Conservation (phyloP, 1,140 invertebrate genomes). For the Hycleus phaleratus region DNA sequence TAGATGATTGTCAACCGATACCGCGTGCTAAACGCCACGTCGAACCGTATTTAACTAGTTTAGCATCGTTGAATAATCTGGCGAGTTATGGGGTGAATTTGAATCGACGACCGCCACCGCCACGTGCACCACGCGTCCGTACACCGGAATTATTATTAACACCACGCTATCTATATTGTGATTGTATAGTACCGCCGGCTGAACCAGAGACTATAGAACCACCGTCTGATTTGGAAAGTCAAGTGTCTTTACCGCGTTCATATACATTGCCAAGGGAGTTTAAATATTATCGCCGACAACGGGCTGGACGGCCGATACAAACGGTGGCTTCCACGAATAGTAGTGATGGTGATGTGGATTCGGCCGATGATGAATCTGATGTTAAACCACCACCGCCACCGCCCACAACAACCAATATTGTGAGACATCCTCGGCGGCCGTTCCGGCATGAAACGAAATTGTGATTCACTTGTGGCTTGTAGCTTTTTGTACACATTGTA, state of each 20-base stretch:
- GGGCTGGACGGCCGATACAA: conserved; percentile 43
- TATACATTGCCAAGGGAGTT: conserved; percentile 79
- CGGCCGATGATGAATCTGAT: conserved; percentile 53
- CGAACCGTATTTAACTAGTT: conserved; percentile 39
- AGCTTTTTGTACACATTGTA: conserved; percentile 3
- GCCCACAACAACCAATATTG: conserved; percentile 21
- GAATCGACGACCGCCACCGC: conserved; percentile 33
- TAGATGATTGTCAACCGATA: conserved; percentile 50
- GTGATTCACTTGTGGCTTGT: conserved; percentile 16
- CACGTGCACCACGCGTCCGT: conserved; percentile 46
- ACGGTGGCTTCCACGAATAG: conserved; percentile 74
- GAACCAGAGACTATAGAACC: conserved; percentile 30
- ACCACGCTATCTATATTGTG: conserved; percentile 56
- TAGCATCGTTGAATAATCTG: conserved; percentile 38
- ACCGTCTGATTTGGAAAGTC: conserved; percentile 66
- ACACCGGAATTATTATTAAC: conserved; percentile 71
- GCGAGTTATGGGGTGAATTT: conserved; percentile 39
- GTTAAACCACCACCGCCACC: not conserved
- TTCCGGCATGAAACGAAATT: conserved; percentile 41
- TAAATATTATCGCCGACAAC: conserved; percentile 64
- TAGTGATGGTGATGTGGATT: conserved; percentile 70
- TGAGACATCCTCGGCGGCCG: conserved; percentile 32
- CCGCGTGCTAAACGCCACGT: conserved; percentile 50
- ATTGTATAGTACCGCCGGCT: conserved; percentile 27
- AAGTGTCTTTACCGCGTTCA: conserved; percentile 70